phyloP scores from a whole-genome alignment of 2,113 vertebrate species.

The Rafetus swinhoei region DNA sequence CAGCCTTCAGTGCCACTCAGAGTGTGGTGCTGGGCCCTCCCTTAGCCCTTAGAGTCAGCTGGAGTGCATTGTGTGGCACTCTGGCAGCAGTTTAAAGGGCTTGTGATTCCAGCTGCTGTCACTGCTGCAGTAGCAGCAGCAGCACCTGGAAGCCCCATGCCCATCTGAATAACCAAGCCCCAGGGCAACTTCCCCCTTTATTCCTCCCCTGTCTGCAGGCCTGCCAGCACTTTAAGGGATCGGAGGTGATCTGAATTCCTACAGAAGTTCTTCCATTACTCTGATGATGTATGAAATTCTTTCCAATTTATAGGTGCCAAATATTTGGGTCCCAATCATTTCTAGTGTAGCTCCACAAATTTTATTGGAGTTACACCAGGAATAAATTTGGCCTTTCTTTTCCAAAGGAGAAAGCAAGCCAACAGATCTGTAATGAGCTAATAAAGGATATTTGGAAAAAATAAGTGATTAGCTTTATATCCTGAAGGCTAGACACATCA shows the following conservation, averaged over 20 bases:
- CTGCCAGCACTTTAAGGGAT: background rate
- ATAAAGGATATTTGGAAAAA: background rate
- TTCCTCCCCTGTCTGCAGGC: too few relatives aligned
- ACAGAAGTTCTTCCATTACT: background rate
- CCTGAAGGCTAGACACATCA: background rate
- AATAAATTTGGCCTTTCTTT: background rate
- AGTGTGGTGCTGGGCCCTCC: too few relatives aligned
- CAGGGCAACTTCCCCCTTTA: too few relatives aligned
- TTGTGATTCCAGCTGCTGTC: too few relatives aligned
- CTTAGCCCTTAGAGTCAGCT: too few relatives aligned
- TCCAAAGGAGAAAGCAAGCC: background rate
- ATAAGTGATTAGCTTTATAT: background rate
- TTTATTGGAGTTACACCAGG: rapidly evolving
- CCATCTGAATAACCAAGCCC: too few relatives aligned
- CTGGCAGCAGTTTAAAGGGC: too few relatives aligned
- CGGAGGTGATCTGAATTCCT: too few relatives aligned
- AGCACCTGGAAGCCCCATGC: too few relatives aligned
- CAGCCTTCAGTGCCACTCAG: too few relatives aligned
- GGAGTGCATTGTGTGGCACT: too few relatives aligned
- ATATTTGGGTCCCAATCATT: background rate
- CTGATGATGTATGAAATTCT: background rate
- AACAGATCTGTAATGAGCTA: background rate
- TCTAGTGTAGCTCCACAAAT: background rate
- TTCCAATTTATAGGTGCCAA: background rate
- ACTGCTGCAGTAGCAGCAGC: too few relatives aligned